Base-by-base conservation (phyloP, 2,797 vertebrate species). In the Siniperca undulata region DNA sequence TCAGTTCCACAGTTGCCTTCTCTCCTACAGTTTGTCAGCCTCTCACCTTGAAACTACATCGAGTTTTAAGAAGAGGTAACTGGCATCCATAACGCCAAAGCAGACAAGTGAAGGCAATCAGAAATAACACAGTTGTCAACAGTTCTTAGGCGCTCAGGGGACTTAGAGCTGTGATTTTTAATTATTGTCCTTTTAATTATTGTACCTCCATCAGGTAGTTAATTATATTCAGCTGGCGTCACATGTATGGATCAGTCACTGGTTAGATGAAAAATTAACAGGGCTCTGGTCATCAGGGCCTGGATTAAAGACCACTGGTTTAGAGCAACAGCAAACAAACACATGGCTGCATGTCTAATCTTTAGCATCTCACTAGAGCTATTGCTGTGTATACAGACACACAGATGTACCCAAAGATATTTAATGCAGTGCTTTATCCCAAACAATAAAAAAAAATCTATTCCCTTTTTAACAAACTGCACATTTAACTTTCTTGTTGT, bases 221-320 rank as follows among this genome's bases (percentile, higher is more conserved):
- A 90, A 93, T 92, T 83, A 78, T 80, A 89, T 92, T 91, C 74
- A 78, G 82, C 81, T 78, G 80, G 74, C 17, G 34, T 91, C 81
- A 70, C 82, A 84, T 83, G 52, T 88, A 86, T 88, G 84, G 86
- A 86, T 91, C 84, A 86, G 78, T 46, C 68, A 2, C 75, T 90
- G 82, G 88, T 93, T 91, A 13, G 71, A 92, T 90, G 78, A 88
- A 90, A 88, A 88, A 84, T 62, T 69, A 42, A 27, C 83, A 70
- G 67, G 34, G 34, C 60, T 86, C 65, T 24, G 74, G 59, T 87
- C 86, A 80, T 53, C 61, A 0, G 81, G 84, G 77, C n/a, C 52
- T 27, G 19, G 55, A 53, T 11, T 84, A 64, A 83, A 87, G 85
- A 84, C 82, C 70, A 58, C 42, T 22, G 27, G 77, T 59, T 83